Evolutionary conservation across 2,888 invertebrate species (phyloP).

Genomic region (Zhuqinia jingwanae): DNA sequence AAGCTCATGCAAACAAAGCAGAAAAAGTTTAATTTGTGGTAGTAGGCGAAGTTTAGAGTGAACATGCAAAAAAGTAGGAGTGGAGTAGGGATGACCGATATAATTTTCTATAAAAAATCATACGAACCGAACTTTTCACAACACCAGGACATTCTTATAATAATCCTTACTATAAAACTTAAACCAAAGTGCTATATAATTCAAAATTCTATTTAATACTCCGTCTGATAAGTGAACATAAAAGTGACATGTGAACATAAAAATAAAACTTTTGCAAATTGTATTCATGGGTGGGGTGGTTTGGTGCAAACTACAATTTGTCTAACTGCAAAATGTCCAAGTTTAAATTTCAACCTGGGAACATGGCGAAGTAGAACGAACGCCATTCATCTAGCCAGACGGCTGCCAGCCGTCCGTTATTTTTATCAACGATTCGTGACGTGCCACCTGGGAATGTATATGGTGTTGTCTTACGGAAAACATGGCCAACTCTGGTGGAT

Average conservation of each 20-base stretch:
- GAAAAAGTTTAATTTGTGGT: background rate
- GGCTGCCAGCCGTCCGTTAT: constrained; percentile 93
- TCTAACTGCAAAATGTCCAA: constrained; percentile 52
- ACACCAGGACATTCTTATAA: background rate
- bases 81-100: background rate
- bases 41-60: constrained; percentile 6
- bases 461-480: constrained; percentile 98
- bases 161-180: background rate
- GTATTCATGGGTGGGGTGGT: constrained; percentile 34
- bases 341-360: constrained; percentile 87
- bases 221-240: constrained; percentile 13
- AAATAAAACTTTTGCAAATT: background rate
- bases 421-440: constrained; percentile 98
- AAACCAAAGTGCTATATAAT: constrained; percentile 44
- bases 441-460: constrained; percentile 99
- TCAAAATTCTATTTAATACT: background rate
- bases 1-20: constrained; percentile 18
- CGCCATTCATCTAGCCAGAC: constrained; percentile 99
- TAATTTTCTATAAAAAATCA: constrained; percentile 17
- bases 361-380: constrained; percentile 99
- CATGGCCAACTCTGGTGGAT: constrained; percentile 98
- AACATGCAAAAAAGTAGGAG: background rate
- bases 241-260: constrained; percentile 13
- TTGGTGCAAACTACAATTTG: constrained; percentile 47
- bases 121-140: constrained; percentile 27